A percentile compares a stretch with the other conserved stretches of the same genome.
Conservation (phyloP, 2,888 invertebrate genomes). For the Laothoe populi region DNA sequence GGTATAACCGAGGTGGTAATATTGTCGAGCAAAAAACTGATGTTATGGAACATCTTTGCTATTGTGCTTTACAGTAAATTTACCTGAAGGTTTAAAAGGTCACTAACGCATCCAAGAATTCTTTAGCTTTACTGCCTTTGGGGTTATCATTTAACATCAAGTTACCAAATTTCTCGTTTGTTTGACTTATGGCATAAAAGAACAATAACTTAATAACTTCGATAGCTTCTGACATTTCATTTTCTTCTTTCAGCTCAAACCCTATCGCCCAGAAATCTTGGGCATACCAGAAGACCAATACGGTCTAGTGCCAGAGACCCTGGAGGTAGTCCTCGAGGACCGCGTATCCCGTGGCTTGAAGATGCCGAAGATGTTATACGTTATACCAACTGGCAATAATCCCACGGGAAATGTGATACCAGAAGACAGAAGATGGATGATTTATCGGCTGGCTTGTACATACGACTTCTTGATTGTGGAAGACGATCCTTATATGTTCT, state of each 20-base stretch:
- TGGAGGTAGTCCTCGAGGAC: constrained; percentile 84
- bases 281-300: constrained; percentile 88
- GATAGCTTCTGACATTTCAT: background rate
- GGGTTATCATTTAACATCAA: too few relatives aligned
- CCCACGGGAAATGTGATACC: constrained; percentile 90
- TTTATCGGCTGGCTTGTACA: constrained; percentile 90
- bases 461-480: constrained; percentile 92
- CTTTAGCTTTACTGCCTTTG: too few relatives aligned
- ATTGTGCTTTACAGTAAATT: too few relatives aligned
- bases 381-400: constrained; percentile 91
- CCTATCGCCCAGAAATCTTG: constrained; percentile 87
- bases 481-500: constrained; percentile 93
- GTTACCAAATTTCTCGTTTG: too few relatives aligned
- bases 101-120: too few relatives aligned
- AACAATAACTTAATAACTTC: background rate
- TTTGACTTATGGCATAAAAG: too few relatives aligned
- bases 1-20: too few relatives aligned
- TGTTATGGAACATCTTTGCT: too few relatives aligned
- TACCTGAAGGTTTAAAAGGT: too few relatives aligned
- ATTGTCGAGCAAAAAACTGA: too few relatives aligned
- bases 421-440: constrained; percentile 86
- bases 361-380: constrained; percentile 90
- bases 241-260: constrained; percentile 85
- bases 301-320: constrained; percentile 86
- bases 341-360: constrained; percentile 68